These are phyloP conservation scores for Aleiodes testaceus DNA, from an alignment of 2,888 invertebrate species.

Conservation along the genomic window DNA sequence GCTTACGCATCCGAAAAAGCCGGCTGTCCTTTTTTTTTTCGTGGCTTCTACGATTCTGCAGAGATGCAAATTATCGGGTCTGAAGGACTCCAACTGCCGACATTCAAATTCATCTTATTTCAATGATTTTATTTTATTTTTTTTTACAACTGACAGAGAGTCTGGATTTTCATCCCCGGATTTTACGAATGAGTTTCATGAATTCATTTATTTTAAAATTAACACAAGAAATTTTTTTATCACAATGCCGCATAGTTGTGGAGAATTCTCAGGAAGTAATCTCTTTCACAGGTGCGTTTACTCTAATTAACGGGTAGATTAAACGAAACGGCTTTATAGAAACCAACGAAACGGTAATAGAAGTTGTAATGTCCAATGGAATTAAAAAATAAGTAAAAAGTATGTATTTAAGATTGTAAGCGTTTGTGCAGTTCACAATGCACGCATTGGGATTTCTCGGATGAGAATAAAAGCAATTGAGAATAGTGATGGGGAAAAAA, in stretches of 20 bases:
- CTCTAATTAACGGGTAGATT: conserved; percentile 42
- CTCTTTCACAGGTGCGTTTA: conserved; percentile 32
- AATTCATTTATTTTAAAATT: too few species aligned
- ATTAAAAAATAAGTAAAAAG: not conserved
- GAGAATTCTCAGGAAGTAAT: conserved; percentile 31
- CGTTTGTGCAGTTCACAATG: conserved; percentile 22
- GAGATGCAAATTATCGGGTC: conserved; percentile 42
- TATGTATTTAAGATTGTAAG: conserved; percentile 11
- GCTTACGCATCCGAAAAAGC: conserved; percentile 23
- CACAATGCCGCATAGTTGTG: not conserved
- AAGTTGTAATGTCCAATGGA: conserved; percentile 6
- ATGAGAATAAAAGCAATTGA: conserved; percentile 14
- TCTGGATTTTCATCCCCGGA: not conserved
- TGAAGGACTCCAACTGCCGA: conserved; percentile 4
- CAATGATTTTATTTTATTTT: conserved; percentile 1
- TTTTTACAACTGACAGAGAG: not conserved
- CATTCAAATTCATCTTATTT: conserved; percentile 26
- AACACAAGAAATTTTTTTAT: not conserved
- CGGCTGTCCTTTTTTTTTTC: conserved; percentile 13
- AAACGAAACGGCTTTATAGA: conserved; percentile 39
- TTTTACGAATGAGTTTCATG: not conserved
- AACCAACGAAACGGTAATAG: conserved; percentile 37
- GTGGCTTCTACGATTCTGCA: conserved; percentile 35
- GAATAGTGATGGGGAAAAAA: conserved; percentile 1
- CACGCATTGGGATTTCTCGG: conserved; percentile 9